phyloP scores from a whole-genome alignment of 2,888 invertebrate species.

The Papilio gigon region DNA sequence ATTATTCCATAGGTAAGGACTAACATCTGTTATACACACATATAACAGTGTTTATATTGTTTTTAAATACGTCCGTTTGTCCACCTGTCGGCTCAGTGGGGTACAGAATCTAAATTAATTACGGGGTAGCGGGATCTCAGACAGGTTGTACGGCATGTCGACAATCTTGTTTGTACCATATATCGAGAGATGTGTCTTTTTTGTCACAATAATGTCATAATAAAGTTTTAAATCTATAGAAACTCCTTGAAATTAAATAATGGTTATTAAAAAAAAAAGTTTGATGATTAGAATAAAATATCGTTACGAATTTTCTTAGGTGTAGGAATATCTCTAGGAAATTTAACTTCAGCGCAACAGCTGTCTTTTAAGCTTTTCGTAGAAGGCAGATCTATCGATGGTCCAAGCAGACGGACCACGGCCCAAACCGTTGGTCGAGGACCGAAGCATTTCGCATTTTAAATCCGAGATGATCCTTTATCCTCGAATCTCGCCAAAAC shows the following conservation, averaged over 20 bases:
- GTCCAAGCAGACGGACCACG: constrained; percentile 13
- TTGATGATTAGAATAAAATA: too few species aligned
- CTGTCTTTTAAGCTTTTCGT: constrained; percentile 6
- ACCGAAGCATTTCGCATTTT: constrained; percentile 60
- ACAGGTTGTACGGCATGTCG: constrained; percentile 57
- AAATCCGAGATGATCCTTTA: constrained; percentile 70
- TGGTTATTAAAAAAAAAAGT: too few species aligned
- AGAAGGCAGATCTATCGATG: constrained; percentile 17
- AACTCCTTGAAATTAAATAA: too few species aligned
- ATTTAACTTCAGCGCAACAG: not conserved
- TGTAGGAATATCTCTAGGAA: not conserved
- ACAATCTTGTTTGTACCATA: constrained; percentile 44
- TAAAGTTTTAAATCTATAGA: too few species aligned
- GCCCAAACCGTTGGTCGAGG: constrained; percentile 43
- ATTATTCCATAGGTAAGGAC: too few species aligned
- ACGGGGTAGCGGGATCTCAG: constrained; percentile 52
- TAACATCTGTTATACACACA: not conserved
- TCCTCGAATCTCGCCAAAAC: constrained; percentile 80
- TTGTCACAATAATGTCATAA: not conserved
- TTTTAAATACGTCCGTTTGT: constrained; percentile 25
- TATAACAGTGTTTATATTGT: constrained; percentile 14
- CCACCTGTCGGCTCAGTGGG: constrained; percentile 39
- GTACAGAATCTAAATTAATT: constrained; percentile 57
- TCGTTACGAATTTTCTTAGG: too few species aligned
- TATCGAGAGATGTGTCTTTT: not conserved